Evolutionary conservation across 2,888 invertebrate species (phyloP), one percentile per base, ranked within the genome.

Genomic region (Melipona beecheii): DNA sequence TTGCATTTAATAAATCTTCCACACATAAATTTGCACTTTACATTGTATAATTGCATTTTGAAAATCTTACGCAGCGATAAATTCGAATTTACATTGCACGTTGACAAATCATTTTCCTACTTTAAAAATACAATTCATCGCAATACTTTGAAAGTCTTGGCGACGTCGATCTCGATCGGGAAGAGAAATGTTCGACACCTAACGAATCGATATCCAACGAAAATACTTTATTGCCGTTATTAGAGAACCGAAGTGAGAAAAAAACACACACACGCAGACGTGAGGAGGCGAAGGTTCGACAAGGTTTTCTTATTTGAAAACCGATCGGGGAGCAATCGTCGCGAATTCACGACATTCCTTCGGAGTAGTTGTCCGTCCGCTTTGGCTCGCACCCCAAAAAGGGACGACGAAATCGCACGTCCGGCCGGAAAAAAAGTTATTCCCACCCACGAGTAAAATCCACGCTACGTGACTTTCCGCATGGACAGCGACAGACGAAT

Each of bases 391-490:
- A 62, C 75, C 74, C 71, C 78, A 77, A 75, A 83, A 85, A 85
- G 73, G 82, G 75, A 88, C 81, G 85, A 86, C 86, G 84, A 84
- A 86, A 85, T 86, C 84, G 89, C 90, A 90, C 90, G 89, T 88
- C 86, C 87, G 86, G 80, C 84, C 77, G 76, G 80, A 80, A 89
- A 36, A 78, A 91, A 91, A 90, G 85, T 91, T 89, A 80, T 87
- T 78, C 81, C 79, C 87, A 84, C 86, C 85, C 83, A 86, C 86
- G 87, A 86, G 85, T 86, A 88, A 90, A 91, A 91, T 91, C 90
- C 85, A 87, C 82, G 75, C 71, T 86, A 91, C 90, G 92, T 92
- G 91, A 91, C 92, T 92, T 91, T 87, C 84, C 85, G 84, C 83
- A 82, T 87, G 89, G 86, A 81, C 87, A 79, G 65, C 86, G 89